A percentile compares a stretch with the other conserved stretches of the same genome.
phyloP scores from a whole-genome alignment of 2,888 invertebrate genomes.

The Lasioglossum lativentre region DNA sequence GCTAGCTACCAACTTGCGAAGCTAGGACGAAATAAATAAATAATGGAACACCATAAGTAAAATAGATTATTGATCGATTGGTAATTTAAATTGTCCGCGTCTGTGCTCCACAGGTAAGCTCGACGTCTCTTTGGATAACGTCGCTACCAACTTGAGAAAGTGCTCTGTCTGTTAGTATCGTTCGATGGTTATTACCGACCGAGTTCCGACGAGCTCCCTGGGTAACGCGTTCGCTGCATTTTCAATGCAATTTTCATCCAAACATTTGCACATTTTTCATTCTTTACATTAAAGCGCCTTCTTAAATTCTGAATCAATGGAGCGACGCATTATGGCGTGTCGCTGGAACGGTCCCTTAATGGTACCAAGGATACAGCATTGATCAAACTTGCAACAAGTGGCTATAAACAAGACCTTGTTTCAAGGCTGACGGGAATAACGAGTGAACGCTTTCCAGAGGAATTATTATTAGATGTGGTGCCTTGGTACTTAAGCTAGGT shows the following conservation, averaged over 20 bases:
- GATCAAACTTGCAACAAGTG: constrained; percentile 30
- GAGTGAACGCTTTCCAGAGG: constrained; percentile 21
- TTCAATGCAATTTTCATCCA: background rate
- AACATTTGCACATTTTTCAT: no score
- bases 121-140: background rate
- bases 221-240: background rate
- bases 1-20: background rate
- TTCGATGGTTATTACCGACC: background rate
- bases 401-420: constrained; percentile 1
- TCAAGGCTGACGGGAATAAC: constrained; percentile 14
- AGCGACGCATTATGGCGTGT: no score
- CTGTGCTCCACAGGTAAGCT: background rate
- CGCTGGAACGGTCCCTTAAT: background rate
- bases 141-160: no score
- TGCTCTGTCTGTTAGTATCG: background rate
- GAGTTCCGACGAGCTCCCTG: background rate
- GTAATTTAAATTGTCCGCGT: background rate
- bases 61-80: background rate
- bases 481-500: background rate
- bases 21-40: background rate
- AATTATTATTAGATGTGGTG: constrained; percentile 13
- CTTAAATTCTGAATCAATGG: background rate
- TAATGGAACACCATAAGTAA: background rate
- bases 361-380: background rate
- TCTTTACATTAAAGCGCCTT: background rate